Evolutionary conservation across 2,113 vertebrate species (phyloP).

Genomic region (Rissa tridactyla): DNA sequence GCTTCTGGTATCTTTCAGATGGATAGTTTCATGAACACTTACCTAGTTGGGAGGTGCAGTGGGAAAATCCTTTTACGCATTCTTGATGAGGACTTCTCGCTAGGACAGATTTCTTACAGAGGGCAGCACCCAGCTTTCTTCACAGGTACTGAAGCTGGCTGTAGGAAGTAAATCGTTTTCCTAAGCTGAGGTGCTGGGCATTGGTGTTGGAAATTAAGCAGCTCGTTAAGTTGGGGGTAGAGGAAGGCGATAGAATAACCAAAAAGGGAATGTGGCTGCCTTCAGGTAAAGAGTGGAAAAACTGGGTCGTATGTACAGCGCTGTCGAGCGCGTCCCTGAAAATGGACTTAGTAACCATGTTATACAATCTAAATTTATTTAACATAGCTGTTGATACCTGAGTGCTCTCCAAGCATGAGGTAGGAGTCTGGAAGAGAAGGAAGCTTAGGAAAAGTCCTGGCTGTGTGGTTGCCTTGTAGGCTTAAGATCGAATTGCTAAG

Average conservation of each 20-base stretch:
- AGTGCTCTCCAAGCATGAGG: neutral
- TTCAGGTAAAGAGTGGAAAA: neutral
- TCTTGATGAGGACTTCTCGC: neutral
- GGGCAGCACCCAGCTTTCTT: neutral
- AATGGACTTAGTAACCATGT: neutral
- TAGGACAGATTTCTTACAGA: neutral
- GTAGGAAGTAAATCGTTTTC: neutral
- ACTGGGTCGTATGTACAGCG: neutral
- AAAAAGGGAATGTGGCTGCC: neutral
- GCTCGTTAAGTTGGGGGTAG: accelerated
- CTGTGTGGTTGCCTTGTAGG: neutral
- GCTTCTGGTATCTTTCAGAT: neutral
- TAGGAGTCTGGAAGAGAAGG: neutral
- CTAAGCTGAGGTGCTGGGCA: neutral
- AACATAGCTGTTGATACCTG: neutral
- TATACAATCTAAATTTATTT: neutral
- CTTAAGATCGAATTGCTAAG: neutral
- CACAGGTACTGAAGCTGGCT: neutral
- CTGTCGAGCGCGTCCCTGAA: neutral
- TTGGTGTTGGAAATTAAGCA: neutral
- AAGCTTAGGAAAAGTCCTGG: neutral
- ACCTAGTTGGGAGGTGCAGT: neutral
- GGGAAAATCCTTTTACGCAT: neutral
- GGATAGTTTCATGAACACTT: neutral
- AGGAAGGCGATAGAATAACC: neutral